Evolutionary conservation across 2,797 vertebrate genomes (phyloP), one percentile per base, ranked within the genome.

Genomic region (Manis javanica): DNA sequence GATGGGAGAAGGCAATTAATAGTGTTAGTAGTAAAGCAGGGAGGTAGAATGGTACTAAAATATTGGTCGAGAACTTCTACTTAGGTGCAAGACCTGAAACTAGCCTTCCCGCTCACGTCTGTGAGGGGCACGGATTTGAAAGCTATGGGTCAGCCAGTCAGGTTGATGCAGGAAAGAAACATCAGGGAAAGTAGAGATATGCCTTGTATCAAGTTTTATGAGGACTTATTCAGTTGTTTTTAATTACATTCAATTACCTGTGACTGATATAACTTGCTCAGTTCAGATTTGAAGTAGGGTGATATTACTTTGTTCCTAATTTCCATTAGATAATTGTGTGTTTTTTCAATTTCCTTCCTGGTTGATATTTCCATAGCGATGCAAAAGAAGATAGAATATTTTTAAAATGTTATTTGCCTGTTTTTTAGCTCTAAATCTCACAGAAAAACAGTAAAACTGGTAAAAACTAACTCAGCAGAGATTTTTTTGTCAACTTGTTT

Each of bases 261-360:
- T 64, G 97, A 94, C 61, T 96, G 88, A 95, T 98, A 98, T 1
- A 61, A 55, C 13, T 84, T 92, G 94, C 96, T 13, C n/a, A 99
- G 97, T 97, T 99, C 99, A 31, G 98, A 99, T 92, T 98, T 97
- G 98, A 99, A 99, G 97, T 99, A 99, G 0, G 99, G 98, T 88
- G 98, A 98, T 94, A 99, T n/a, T 37, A 66, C 87, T 91, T 88
- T 98, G 81, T 97, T 98, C 97, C 92, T 99, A 75, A 99, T 97
- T 84, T 99, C 98, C 12, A 24, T 71, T 95, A 98, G 98, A 0
- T 79, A 97, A 0, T 90, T 69, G 91, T 98, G 97, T 83, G 98
- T 99, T 91, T 99, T 98, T 59, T 95, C 86, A 87, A 99, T 81
- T 91, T 99, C 98, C 88, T 98, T 97, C 96, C 99, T 99, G 98